phyloP scores from a whole-genome alignment of 2,888 invertebrate genomes.

The Macrosiphum euphorbiae region DNA sequence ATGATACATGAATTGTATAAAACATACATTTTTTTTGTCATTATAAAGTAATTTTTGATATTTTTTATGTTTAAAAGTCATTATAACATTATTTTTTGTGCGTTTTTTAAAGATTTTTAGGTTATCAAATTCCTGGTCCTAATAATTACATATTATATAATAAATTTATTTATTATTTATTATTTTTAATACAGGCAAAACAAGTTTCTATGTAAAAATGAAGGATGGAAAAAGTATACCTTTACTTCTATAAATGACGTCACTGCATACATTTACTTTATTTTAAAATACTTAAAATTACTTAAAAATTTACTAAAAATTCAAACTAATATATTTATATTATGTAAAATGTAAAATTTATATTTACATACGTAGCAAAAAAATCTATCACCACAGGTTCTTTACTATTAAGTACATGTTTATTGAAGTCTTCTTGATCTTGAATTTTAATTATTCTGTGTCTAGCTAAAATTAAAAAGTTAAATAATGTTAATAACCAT shows the following conservation, averaged over 20 bases:
- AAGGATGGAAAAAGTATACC: neutral
- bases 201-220: neutral
- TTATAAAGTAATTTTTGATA: too few species aligned
- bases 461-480: conserved; percentile 69
- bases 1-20: too few species aligned
- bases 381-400: conserved; percentile 95
- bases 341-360: neutral
- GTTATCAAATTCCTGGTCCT: too few species aligned
- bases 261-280: neutral
- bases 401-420: conserved; percentile 89
- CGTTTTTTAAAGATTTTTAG: too few species aligned
- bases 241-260: neutral
- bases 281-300: too few species aligned
- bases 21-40: too few species aligned
- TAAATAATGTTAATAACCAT: neutral
- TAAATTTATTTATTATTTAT: neutral
- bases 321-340: neutral
- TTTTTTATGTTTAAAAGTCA: too few species aligned
- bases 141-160: too few species aligned
- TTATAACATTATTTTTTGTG: too few species aligned
- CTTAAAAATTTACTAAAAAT: too few species aligned
- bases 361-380: conserved; percentile 87
- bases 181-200: neutral
- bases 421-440: conserved; percentile 90
- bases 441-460: conserved; percentile 85